Percentiles rank a stretch among this genome's conserved stretches.
Conservation (phyloP, 2,888 invertebrate genomes). For the Dynastes grantii region DNA sequence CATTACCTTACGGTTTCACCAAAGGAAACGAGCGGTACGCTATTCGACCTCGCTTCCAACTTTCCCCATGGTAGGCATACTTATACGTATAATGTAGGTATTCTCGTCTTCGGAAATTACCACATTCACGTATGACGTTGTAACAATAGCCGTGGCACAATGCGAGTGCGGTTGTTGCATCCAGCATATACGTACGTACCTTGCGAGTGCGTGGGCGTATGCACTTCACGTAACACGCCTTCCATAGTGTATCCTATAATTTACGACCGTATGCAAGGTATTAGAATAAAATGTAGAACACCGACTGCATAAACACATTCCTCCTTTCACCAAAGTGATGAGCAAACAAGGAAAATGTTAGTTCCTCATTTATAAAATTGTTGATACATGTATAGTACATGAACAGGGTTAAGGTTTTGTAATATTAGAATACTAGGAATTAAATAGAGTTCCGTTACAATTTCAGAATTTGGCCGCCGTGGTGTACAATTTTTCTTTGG, state of each 20-base stretch:
- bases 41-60: conserved; percentile 57
- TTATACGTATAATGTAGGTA: conserved; percentile 26
- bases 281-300: conserved; percentile 50
- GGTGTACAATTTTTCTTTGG: too few species aligned
- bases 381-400: conserved; percentile 7
- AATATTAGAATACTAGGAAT: too few species aligned
- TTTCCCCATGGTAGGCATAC: conserved; percentile 54
- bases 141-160: conserved; percentile 40
- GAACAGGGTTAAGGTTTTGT: not conserved
- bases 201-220: conserved; percentile 55
- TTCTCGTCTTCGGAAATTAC: conserved; percentile 40
- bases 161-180: conserved; percentile 40
- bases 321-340: conserved; percentile 28
- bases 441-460: too few species aligned
- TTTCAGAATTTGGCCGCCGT: too few species aligned
- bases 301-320: conserved; percentile 41
- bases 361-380: conserved; percentile 13
- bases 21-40: conserved; percentile 23
- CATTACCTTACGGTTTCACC: conserved; percentile 22
- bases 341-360: conserved; percentile 5
- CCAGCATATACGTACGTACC: conserved; percentile 10
- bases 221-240: conserved; percentile 54
- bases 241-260: conserved; percentile 48
- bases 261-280: conserved; percentile 42
- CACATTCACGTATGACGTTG: conserved; percentile 42